A percentile compares a stretch with the other conserved stretches of the same genome.
Conservation (phyloP, 2,797 vertebrate genomes). For the Picus viridis region DNA sequence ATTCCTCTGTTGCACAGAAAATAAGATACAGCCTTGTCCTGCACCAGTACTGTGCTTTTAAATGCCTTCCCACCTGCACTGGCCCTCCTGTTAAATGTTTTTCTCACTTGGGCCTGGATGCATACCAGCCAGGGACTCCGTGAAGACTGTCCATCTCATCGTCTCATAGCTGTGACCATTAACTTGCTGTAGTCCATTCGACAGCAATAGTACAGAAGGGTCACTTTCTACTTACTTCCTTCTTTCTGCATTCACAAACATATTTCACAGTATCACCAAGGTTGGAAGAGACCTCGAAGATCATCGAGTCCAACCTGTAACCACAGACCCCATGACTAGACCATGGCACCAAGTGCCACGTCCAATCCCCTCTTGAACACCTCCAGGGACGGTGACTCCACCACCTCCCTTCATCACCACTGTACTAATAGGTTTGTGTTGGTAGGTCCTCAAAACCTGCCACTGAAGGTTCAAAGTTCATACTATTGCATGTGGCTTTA, state of each 20-base stretch:
- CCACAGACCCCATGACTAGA: too few species aligned
- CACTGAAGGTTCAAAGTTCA: neutral
- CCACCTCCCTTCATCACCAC: too few species aligned
- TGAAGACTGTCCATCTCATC: neutral
- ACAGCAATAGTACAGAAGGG: neutral
- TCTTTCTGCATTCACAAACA: neutral
- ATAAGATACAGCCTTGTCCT: neutral
- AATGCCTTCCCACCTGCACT: neutral
- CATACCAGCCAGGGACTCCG: neutral
- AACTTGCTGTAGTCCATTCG: neutral
- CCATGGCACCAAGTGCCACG: too few species aligned
- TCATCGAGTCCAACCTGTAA: too few species aligned
- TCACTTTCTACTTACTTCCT: rapidly evolving
- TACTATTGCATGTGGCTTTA: too few species aligned
- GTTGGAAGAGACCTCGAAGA: too few species aligned
- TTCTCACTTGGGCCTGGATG: neutral
- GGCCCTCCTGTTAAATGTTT: neutral
- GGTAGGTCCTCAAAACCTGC: neutral
- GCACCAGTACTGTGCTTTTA: neutral
- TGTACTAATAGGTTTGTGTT: neutral
- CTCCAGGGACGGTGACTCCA: too few species aligned
- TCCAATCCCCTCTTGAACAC: too few species aligned
- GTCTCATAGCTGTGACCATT: neutral
- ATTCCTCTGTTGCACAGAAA: neutral
- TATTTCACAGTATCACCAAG: too few species aligned